These are phyloP conservation scores for Anticlea derivata DNA, from an alignment of 2,888 invertebrate genomes.

Conservation along the genomic window DNA sequence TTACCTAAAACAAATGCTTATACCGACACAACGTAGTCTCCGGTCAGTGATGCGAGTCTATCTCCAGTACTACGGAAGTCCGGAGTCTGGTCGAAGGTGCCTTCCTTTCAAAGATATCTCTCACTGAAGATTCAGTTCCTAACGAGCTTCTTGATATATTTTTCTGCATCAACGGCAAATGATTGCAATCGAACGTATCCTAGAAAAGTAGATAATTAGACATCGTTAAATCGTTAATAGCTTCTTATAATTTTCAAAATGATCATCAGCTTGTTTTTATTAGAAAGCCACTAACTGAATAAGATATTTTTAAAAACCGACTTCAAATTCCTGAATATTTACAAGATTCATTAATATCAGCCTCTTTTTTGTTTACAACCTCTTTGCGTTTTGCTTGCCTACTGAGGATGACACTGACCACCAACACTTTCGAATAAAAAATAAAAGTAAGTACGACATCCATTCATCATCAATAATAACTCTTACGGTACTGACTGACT, in stretches of 20 bases:
- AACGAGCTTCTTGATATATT: not conserved
- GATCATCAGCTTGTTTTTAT: not conserved
- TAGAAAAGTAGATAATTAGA: conserved; percentile 35
- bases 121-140: conserved; percentile 13
- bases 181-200: conserved; percentile 56
- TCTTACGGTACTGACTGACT: too few species aligned
- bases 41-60: conserved; percentile 16
- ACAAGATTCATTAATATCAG: too few species aligned
- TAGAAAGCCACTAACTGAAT: too few species aligned
- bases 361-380: too few species aligned
- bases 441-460: too few species aligned
- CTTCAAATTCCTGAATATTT: too few species aligned
- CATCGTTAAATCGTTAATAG: not conserved
- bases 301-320: too few species aligned
- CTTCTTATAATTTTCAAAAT: not conserved
- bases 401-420: too few species aligned
- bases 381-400: too few species aligned
- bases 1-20: conserved; percentile 30
- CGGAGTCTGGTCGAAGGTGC: not conserved
- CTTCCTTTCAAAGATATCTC: conserved; percentile 5
- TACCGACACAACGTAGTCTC: conserved; percentile 21
- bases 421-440: too few species aligned
- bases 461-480: too few species aligned
- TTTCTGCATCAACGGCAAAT: conserved; percentile 45
- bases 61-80: conserved; percentile 11